Evolutionary conservation across 2,888 invertebrate species (phyloP), one percentile per base, ranked within the genome.

Genomic region (Xanthia icteritia): DNA sequence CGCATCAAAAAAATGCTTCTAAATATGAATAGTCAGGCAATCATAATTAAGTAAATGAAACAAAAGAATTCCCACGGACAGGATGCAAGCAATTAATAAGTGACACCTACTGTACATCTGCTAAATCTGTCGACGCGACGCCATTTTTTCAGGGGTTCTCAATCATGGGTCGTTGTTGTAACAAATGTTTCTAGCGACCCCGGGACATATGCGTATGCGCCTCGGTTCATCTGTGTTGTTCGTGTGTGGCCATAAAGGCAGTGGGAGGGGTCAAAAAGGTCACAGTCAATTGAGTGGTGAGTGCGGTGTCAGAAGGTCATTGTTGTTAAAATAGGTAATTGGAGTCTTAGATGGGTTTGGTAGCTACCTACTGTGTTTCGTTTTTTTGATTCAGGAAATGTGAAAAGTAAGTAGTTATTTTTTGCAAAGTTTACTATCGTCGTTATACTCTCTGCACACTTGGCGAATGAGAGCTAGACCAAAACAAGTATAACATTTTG

Each of bases 171-270:
- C 60, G 73, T 54, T 75, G 74, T 68, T 74, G 36, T 72, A 68
- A 83, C 86, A 86, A 86, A 81, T 84, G 88, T 79, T 77, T 61
- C 81, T 81, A 73, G 82, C 69, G 65, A 74, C 20, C 20, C 81
- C 77, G 63, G 48, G 76, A 77, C 88, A 88, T 66, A 76, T 87
- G 87, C 69, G 79, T 68, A 75, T 87, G 88, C 73, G 79, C 48
- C 13, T 66, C 77, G 76, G 64, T 80, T 82, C 81, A 76, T 65
- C 51, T 81, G 74, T 72, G 80, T 77, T 67, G 71, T 71, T 76
- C 6, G 31, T 70, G 73, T 81, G 48, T 0, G 79, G 88, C 86
- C 45, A 72, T 27, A 5, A 70, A 79, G 27, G 11, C 2, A 58
- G 77, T 74, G 77, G 15, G 45, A 5, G 45, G 15, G 51, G 66